These are phyloP conservation scores for Nanorana parkeri DNA, from an alignment of 2,113 vertebrate genomes.

Conservation along the genomic window DNA sequence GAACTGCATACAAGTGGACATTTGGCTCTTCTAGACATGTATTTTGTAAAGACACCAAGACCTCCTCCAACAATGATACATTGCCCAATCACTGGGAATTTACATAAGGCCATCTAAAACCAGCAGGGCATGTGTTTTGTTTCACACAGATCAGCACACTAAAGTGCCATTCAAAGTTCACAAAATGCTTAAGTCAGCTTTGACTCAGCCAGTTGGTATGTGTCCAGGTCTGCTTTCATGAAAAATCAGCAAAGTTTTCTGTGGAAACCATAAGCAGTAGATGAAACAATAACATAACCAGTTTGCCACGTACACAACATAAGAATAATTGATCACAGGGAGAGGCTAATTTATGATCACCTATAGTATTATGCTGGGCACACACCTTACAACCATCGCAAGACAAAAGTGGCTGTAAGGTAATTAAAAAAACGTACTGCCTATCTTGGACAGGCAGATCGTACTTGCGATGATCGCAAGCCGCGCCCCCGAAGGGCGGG, in stretches of 20 bases:
- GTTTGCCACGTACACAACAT: neutral
- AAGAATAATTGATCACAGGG: neutral
- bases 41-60: neutral
- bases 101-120: slow-evolving; percentile 21
- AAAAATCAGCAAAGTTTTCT: neutral
- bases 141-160: slow-evolving; percentile 27
- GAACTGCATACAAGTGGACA: neutral
- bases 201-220: slow-evolving; percentile 39
- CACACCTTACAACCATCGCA: too few species aligned
- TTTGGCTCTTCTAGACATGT: neutral
- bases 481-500: too few species aligned
- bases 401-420: too few species aligned
- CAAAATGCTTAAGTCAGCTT: slow-evolving; percentile 44
- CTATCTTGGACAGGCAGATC: too few species aligned
- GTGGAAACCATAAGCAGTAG: neutral
- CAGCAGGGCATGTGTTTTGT: slow-evolving; percentile 34
- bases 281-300: neutral
- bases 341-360: too few species aligned
- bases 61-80: neutral
- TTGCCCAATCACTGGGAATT: neutral
- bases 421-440: too few species aligned
- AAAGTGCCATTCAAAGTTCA: slow-evolving; percentile 25
- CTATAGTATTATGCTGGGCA: too few species aligned
- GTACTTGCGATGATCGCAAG: too few species aligned
- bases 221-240: slow-evolving; percentile 9